Percentiles rank a stretch among this genome's conserved stretches.
These are phyloP conservation scores for Chrosomus eos DNA, from an alignment of 2,797 vertebrate genomes.

Conservation along the genomic window DNA sequence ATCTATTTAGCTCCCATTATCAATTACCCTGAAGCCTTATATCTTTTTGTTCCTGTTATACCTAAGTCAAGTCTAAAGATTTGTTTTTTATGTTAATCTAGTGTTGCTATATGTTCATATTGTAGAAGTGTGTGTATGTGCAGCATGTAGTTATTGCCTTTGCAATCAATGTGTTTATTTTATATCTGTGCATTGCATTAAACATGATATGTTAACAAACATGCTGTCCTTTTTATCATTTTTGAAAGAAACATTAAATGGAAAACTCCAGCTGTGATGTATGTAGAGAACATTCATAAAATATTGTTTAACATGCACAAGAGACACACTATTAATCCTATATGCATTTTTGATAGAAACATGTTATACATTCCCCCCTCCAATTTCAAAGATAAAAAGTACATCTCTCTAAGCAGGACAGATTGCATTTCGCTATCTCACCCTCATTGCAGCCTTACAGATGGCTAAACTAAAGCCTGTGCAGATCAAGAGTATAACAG, in stretches of 20 bases:
- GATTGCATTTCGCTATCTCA: background rate
- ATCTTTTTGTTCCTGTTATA: background rate
- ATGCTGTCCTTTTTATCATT: background rate
- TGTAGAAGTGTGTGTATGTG: background rate
- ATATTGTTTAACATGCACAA: background rate
- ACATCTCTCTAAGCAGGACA: background rate
- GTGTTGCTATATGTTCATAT: background rate
- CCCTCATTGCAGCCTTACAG: background rate
- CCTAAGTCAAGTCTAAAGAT: background rate
- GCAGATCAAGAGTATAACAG: background rate
- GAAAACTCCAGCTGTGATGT: conserved; percentile 1
- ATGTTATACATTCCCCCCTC: background rate
- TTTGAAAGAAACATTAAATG: background rate
- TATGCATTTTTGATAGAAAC: background rate
- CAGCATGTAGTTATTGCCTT: background rate
- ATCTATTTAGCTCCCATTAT: background rate
- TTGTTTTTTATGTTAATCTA: background rate
- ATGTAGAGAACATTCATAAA: background rate
- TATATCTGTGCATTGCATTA: background rate
- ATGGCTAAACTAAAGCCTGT: conserved; percentile 28
- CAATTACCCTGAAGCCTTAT: background rate
- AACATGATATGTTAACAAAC: background rate
- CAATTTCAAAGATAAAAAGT: background rate
- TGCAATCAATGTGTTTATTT: background rate
- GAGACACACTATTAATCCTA: background rate